Base-by-base conservation (phyloP, 2,888 invertebrate species). In the Imbricaverruca yamaguchii region DNA sequence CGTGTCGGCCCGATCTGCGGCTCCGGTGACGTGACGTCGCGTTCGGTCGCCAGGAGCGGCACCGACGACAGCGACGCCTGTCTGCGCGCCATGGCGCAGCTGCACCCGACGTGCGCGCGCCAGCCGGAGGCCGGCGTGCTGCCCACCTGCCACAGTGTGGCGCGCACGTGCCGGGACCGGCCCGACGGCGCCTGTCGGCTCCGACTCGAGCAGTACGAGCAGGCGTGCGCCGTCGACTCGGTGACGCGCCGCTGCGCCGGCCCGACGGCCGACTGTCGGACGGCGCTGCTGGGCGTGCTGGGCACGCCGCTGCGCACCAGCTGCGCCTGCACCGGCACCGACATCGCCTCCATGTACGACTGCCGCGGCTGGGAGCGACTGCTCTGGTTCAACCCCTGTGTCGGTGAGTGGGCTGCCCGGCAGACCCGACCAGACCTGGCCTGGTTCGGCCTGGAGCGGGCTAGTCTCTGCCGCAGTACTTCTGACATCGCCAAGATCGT, bases 191-290 rank as follows among this genome's bases (percentile, higher is more conserved):
- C n/a, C 85, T 86, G 0, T 88, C 95, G 95, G 87, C 89, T 91
- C 80, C 93, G 94, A 84, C 88, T 96, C 85, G 94, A 96, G 87
- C 92, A 92, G 87, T 96, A 94, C 88, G 95, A 95, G 87, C 95
- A 95, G 87, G 93, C 94, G 85, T 96, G 96, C 87, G 94, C 95
- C 0, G 94, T 95, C 80, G 95, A 96, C 87, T 93, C 94, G 81
- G 92, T 94, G 80, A 95, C 95, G 59, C 93, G 93, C 86, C 93
- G 94, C 85, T 96, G 96, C 86, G 95, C 95, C 0, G 95, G 95
- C 0, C 92, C 94, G 0, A 92, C 94, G 0, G 90, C 92, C n/a
- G 93, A 93, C 79, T 96, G 96, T 88, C 91, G 95, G 80, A 90
- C 91, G 81, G 95, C 96, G 7, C 93, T 96, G 88, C 90, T 96